Percentiles rank a stretch among this genome's conserved stretches.
Evolutionary conservation across 2,797 vertebrate species (phyloP).

Genomic region (Argyrosomus regius): DNA sequence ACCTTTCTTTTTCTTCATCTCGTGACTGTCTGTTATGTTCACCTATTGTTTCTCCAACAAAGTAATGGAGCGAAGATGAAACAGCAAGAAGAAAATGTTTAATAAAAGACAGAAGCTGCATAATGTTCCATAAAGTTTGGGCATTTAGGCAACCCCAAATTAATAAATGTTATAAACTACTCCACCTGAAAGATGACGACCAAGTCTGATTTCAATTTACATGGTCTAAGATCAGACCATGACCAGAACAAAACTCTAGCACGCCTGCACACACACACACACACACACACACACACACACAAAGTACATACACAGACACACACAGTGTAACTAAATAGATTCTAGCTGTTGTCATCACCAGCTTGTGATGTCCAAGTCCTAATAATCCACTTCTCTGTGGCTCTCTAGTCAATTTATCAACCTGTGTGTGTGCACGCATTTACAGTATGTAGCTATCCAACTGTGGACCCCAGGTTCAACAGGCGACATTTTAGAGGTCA

Average conservation of each 20-base stretch:
- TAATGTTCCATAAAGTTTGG: slow-evolving; percentile 50
- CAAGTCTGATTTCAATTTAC: slow-evolving; percentile 17
- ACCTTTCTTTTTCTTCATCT: background rate
- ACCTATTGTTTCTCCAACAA: background rate
- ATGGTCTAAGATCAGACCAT: background rate
- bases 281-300: background rate
- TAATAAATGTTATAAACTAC: slow-evolving; percentile 28
- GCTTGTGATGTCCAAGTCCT: slow-evolving; percentile 21
- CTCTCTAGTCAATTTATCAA: background rate
- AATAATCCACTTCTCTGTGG: slow-evolving; percentile 35
- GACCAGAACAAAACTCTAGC: background rate
- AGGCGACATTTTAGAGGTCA: no score
- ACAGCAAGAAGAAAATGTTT: slow-evolving; percentile 2
- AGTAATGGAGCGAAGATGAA: slow-evolving; percentile 45
- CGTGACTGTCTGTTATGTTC: slow-evolving; percentile 6
- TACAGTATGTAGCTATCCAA: background rate
- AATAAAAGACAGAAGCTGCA: slow-evolving; percentile 36
- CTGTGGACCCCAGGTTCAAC: no score
- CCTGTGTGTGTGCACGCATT: slow-evolving; percentile 13
- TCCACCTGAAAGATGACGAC: slow-evolving; percentile 16
- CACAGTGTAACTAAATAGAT: slow-evolving; percentile 14
- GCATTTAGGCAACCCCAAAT: slow-evolving; percentile 45
- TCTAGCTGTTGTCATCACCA: slow-evolving; percentile 10
- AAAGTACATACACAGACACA: background rate
- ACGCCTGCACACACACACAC: background rate